These are phyloP conservation scores for Tamandua tetradactyla DNA, from an alignment of 2,797 vertebrate species.

Conservation along the genomic window DNA sequence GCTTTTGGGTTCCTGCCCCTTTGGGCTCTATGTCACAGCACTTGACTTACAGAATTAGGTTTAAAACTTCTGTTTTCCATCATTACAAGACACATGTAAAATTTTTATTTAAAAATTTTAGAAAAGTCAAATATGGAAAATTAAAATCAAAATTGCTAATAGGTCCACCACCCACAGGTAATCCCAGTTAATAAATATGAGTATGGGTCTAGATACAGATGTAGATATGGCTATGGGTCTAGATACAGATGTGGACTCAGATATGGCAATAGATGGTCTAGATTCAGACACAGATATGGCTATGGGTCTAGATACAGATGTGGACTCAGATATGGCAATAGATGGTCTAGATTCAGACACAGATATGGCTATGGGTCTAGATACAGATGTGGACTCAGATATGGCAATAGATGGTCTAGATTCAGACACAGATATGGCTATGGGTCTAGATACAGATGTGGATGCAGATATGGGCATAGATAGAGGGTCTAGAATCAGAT, in stretches of 20 bases:
- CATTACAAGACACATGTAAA: not conserved
- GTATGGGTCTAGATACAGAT: accelerated
- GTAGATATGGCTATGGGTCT: accelerated
- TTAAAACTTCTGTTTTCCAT: not conserved
- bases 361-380: no score
- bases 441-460: no score
- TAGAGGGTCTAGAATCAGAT: no score
- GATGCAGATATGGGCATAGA: no score
- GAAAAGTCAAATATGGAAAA: not conserved
- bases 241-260: accelerated
- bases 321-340: no score
- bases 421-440: no score
- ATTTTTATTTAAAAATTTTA: not conserved
- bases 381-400: no score
- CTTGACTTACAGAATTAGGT: not conserved
- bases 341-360: no score
- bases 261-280: accelerated
- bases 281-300: no score
- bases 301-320: no score
- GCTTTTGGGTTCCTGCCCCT: not conserved
- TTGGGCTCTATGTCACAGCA: not conserved
- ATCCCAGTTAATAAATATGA: not conserved
- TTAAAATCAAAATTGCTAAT: not conserved
- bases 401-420: accelerated
- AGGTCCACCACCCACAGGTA: not conserved